Evolutionary conservation across 2,113 vertebrate species (phyloP).

Genomic region (Turnix velox): DNA sequence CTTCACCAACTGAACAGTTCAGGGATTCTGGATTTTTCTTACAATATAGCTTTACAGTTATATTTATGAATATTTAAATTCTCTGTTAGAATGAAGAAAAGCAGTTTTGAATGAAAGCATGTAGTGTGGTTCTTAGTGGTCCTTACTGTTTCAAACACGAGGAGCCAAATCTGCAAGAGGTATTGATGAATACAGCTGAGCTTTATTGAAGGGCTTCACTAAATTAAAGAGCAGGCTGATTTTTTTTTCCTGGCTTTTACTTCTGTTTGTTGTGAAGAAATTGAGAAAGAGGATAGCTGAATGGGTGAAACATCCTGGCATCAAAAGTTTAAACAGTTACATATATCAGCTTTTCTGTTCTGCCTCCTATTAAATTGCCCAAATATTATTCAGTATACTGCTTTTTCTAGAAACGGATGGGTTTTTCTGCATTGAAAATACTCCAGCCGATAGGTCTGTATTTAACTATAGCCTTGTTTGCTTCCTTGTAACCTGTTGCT

Average conservation of each 20-base stretch:
- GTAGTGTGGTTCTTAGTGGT: accelerated
- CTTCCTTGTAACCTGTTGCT: constrained; percentile 41
- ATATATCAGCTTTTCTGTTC: not conserved
- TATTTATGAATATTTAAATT: not conserved
- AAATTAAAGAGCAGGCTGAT: not conserved
- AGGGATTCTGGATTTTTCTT: not conserved
- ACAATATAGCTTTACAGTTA: not conserved
- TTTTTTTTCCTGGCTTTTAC: not conserved
- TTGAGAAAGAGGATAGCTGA: not conserved
- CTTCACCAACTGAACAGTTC: not conserved
- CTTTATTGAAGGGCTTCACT: not conserved
- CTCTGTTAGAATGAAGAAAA: not conserved
- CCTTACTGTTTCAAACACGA: not conserved
- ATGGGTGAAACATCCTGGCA: not conserved
- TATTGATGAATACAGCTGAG: accelerated
- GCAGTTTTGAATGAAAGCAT: not conserved
- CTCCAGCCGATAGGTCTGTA: not conserved
- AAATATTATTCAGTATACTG: not conserved
- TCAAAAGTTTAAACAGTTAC: not conserved
- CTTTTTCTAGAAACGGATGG: too few species aligned
- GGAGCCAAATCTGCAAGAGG: not conserved
- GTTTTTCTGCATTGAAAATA: not conserved
- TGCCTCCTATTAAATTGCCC: not conserved
- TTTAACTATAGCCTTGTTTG: constrained; percentile 48
- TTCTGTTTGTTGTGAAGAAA: not conserved